Base-by-base conservation (phyloP, 2,797 vertebrate species). In the Onychomys torridus region DNA sequence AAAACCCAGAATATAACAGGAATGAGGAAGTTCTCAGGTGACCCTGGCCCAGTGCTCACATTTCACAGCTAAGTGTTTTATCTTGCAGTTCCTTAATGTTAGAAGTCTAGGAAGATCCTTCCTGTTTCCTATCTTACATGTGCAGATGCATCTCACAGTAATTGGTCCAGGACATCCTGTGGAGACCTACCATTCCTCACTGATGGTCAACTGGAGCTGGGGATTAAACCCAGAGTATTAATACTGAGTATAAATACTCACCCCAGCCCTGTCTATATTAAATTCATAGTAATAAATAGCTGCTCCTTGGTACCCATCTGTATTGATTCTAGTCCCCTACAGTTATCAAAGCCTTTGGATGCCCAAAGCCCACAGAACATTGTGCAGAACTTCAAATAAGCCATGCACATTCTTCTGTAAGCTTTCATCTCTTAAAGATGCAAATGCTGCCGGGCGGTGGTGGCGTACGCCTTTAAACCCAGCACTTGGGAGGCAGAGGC, bases 1-100 rank as follows among this genome's bases (percentile, higher is more conserved):
- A 89, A 87, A 93, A 69, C 46, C 77, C 69, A 82, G 65, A 79
- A 89, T 63, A 86, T 52, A 92, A 4, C 34, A n/a, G 69, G 84
- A 97, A 89, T n/a, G 73, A 95, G 76, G 52, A 94, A 82, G 25
- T 49, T 94, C 4, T 67, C 49, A 96, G 88, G 84, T 55, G 59
- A 82, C n/a, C 46, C 76, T 85, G 32, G 25, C 57, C 65, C 29
- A 91, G 89, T 67, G 61, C 52, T 29, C 37, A 67, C 55, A 86
- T 89, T 89, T 65, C 75, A 37, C 4, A 96, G 57, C 76, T 63
- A 14, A 88, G 52, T 49, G 17, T 63, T 92, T 91, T 57, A 90
- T 52, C 49, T 93, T 93, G 46, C 6, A 59, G 46, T 43, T 96
- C 46, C 84, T 52, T 59, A 43, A 76, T 16, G 37, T 78, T 55